These are phyloP conservation scores for Mycalesis mineus DNA, from an alignment of 2,888 invertebrate species.

Conservation along the genomic window DNA sequence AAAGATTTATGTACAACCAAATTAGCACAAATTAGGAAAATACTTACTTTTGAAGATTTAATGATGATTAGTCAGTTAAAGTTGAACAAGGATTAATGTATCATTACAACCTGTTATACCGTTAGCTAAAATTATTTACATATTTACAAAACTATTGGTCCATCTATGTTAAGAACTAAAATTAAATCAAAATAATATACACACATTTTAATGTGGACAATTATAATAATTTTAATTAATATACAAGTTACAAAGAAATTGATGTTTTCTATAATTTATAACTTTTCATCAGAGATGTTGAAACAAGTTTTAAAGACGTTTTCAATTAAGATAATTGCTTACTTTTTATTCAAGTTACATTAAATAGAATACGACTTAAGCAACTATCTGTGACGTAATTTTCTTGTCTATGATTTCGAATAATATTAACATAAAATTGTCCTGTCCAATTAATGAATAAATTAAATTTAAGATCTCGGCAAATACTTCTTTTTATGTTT, in stretches of 20 bases:
- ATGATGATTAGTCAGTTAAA: conserved; percentile 20
- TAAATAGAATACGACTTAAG: not conserved
- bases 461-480: not conserved
- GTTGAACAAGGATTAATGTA: conserved; percentile 21
- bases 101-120: conserved; percentile 61
- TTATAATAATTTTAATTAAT: not conserved
- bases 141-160: conserved; percentile 75
- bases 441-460: not conserved
- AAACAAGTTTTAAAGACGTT: not conserved
- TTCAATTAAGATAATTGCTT: not conserved
- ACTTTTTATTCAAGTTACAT: not conserved
- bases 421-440: not conserved
- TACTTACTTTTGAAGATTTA: conserved; percentile 12
- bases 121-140: conserved; percentile 65
- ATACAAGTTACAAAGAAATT: not conserved
- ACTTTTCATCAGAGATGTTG: too few species aligned
- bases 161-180: conserved; percentile 61
- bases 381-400: not conserved
- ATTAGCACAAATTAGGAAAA: not conserved
- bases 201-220: not conserved
- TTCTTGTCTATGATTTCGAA: not conserved
- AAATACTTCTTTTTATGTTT: not conserved
- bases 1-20: not conserved
- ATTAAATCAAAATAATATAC: not conserved
- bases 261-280: not conserved